Percentiles rank a stretch among this genome's conserved stretches.
These are phyloP conservation scores for Pseudomyrmex cubaensis DNA, from an alignment of 1,140 invertebrate species.

Conservation along the genomic window DNA sequence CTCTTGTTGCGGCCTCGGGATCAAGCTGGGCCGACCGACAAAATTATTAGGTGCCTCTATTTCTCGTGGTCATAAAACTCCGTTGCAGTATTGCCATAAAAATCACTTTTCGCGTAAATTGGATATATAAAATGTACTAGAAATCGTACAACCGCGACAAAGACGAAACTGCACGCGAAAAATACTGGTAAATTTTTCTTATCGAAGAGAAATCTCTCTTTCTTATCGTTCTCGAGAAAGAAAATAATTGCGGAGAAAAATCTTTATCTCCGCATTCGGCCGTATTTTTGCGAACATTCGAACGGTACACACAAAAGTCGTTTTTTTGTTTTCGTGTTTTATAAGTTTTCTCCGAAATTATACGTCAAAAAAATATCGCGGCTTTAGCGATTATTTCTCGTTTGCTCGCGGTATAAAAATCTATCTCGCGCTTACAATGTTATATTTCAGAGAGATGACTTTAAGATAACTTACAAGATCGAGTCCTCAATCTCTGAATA, in stretches of 20 bases:
- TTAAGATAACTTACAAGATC: conserved; percentile 65
- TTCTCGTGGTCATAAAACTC: background rate
- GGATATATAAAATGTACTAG: too few species aligned
- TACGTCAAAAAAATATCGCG: background rate
- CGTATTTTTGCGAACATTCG: background rate
- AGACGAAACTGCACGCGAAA: too few species aligned
- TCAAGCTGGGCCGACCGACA: conserved; percentile 27
- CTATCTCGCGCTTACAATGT: conserved; percentile 43
- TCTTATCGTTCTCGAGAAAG: too few species aligned
- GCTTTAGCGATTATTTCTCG: conserved; percentile 19
- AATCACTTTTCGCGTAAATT: too few species aligned
- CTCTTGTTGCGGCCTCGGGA: conserved; percentile 32
- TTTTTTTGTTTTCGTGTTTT: background rate
- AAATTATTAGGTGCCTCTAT: conserved; percentile 56
- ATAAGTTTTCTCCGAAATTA: background rate
- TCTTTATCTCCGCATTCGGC: background rate
- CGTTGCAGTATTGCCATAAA: too few species aligned
- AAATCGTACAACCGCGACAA: too few species aligned
- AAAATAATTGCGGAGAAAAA: background rate
- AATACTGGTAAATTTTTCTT: too few species aligned
- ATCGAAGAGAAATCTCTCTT: too few species aligned
- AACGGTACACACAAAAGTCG: background rate
- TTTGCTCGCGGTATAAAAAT: conserved; percentile 36
- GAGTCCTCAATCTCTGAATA: conserved; percentile 72
- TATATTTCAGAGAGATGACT: conserved; percentile 58